Evolutionary conservation across 2,888 invertebrate species (phyloP).

Genomic region (Allolobophora icterica): DNA sequence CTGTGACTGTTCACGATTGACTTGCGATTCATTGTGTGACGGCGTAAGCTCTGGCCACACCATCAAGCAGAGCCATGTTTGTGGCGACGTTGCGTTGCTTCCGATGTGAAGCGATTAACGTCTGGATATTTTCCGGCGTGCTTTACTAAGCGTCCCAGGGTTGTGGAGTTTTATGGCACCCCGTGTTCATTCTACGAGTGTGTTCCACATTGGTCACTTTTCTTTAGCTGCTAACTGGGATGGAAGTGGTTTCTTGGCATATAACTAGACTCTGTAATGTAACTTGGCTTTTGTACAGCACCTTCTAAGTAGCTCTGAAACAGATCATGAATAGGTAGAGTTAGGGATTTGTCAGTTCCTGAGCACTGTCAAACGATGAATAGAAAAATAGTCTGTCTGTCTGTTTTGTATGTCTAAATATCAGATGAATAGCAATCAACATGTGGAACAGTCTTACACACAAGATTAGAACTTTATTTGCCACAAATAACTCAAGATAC

Average conservation of each 20-base stretch:
- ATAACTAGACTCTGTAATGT: neutral
- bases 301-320: neutral
- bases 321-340: neutral
- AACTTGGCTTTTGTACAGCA: neutral
- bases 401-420: neutral
- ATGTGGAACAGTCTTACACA: too few relatives aligned
- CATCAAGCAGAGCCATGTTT: neutral
- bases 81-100: neutral
- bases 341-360: neutral
- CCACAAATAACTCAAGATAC: too few relatives aligned
- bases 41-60: neutral
- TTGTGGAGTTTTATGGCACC: neutral
- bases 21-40: neutral
- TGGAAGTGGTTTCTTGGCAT: neutral
- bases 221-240: neutral
- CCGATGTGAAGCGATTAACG: neutral
- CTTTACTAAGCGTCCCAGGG: neutral
- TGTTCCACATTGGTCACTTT: neutral
- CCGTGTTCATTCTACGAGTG: neutral
- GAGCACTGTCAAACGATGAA: neutral
- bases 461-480: too few relatives aligned
- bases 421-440: neutral
- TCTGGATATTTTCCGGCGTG: neutral
- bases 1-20: slow-evolving; percentile 17
- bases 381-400: too few relatives aligned